Percentiles rank a stretch among this genome's conserved stretches.
Conservation (phyloP, 2,888 invertebrate species). For the Arctia plantaginis region DNA sequence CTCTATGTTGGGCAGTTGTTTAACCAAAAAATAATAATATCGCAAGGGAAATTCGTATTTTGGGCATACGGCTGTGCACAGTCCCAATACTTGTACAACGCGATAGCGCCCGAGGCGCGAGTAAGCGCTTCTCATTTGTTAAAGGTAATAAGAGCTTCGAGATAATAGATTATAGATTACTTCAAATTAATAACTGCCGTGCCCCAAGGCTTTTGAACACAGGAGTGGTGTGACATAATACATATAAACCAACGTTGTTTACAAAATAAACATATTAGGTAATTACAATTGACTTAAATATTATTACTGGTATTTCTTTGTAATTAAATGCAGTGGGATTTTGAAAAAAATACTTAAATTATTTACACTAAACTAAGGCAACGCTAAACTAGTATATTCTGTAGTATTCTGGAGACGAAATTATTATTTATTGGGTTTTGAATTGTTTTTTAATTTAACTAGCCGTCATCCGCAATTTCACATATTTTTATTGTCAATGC, state of each 20-base stretch:
- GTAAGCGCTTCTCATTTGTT: constrained; percentile 43
- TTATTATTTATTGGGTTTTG: no score
- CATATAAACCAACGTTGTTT: background rate
- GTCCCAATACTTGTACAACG: constrained; percentile 25
- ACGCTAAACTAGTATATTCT: no score
- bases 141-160: constrained; percentile 47
- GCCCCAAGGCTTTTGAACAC: constrained; percentile 4
- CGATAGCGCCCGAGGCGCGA: constrained; percentile 31
- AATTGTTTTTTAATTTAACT: no score
- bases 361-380: no score
- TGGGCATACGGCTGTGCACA: background rate
- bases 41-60: background rate
- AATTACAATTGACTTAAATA: background rate
- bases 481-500: no score
- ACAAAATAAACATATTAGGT: background rate
- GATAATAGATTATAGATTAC: constrained; percentile 55
- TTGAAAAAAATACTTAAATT: no score
- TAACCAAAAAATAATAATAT: background rate
- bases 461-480: no score
- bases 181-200: constrained; percentile 49
- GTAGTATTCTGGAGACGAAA: no score
- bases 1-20: background rate
- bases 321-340: background rate
- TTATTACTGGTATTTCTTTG: background rate
- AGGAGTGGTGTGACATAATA: background rate